phyloP scores from a whole-genome alignment of 2,888 invertebrate species.

The Lycia hirtaria region DNA sequence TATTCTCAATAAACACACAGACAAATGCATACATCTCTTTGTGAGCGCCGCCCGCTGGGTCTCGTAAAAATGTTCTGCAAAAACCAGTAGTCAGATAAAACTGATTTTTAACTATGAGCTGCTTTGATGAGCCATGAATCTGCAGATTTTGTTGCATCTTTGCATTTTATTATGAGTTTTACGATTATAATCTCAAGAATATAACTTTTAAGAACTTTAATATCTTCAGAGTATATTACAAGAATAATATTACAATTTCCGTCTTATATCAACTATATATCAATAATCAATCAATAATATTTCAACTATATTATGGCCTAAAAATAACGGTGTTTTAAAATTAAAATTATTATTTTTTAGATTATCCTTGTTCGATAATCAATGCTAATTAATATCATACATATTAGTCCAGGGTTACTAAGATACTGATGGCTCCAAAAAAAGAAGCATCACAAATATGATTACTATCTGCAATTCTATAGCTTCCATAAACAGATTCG shows the following conservation, averaged over 20 bases:
- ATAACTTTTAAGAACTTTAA: no score
- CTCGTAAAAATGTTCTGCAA: constrained; percentile 32
- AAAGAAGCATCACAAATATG: constrained; percentile 35
- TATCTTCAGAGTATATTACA: no score
- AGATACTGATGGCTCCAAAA: constrained; percentile 25
- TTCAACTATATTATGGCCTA: background rate
- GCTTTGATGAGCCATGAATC: background rate
- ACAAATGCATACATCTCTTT: constrained; percentile 63
- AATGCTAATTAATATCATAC: constrained; percentile 4
- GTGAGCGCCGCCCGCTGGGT: constrained; percentile 58
- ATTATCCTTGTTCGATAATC: background rate
- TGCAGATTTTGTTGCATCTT: background rate
- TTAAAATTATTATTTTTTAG: background rate
- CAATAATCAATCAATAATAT: no score
- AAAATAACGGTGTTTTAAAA: background rate
- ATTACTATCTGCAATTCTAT: constrained; percentile 35
- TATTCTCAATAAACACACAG: constrained; percentile 66
- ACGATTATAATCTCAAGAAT: no score
- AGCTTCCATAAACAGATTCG: constrained; percentile 33
- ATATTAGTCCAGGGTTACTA: background rate
- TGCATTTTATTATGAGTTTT: no score
- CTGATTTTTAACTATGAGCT: constrained; percentile 5
- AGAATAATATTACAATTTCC: no score
- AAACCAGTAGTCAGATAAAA: constrained; percentile 26
- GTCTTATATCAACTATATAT: no score